These are phyloP conservation scores for Gobiocypris rarus DNA, from an alignment of 2,113 vertebrate genomes.

Conservation along the genomic window DNA sequence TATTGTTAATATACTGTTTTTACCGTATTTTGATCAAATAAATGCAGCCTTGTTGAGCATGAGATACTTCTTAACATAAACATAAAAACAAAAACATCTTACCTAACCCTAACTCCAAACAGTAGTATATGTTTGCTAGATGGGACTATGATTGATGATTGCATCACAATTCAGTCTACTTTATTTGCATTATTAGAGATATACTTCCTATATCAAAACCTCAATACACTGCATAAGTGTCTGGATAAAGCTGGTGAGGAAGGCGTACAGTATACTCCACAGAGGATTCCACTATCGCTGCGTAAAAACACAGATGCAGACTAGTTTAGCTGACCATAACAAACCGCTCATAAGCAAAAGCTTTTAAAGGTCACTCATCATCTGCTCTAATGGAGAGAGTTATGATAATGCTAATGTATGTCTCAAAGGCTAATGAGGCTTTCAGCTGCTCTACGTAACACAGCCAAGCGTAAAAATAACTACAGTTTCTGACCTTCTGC, in stretches of 20 bases:
- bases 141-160: too few relatives aligned
- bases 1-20: too few relatives aligned
- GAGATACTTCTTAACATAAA: too few relatives aligned
- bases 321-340: conserved; percentile 8
- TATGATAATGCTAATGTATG: conserved; percentile 28
- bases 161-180: background rate
- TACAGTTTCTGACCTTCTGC: background rate
- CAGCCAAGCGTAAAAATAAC: background rate
- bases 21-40: too few relatives aligned
- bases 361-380: conserved; percentile 34
- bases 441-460: background rate
- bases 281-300: conserved; percentile 4
- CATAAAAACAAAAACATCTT: too few relatives aligned
- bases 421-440: conserved; percentile 34
- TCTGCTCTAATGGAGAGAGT: conserved; percentile 31
- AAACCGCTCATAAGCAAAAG: conserved; percentile 10
- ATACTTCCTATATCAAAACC: background rate
- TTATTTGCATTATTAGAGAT: background rate
- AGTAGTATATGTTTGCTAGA: too few relatives aligned
- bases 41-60: too few relatives aligned
- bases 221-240: background rate
- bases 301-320: background rate
- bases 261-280: background rate
- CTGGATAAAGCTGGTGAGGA: background rate
- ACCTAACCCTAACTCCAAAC: too few relatives aligned